A percentile compares a stretch with the other conserved stretches of the same genome.
phyloP scores from a whole-genome alignment of 2,797 vertebrate genomes.

The Manis pentadactyla region DNA sequence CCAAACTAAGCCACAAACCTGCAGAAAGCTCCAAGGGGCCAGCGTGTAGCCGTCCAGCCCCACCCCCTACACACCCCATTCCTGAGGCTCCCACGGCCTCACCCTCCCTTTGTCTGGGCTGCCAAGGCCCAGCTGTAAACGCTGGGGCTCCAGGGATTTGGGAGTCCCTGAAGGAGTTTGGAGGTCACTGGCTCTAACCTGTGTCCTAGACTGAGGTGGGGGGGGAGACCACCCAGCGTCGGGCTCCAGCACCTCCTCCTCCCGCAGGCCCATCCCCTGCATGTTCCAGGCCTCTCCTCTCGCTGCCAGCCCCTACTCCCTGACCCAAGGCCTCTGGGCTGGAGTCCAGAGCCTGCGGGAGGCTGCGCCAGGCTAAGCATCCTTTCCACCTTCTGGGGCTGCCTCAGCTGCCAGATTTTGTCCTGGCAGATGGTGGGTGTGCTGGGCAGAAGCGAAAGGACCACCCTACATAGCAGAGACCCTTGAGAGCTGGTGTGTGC shows the following conservation, averaged over 20 bases:
- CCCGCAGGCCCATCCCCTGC: background rate
- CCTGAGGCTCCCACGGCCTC: background rate
- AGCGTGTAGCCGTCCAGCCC: background rate
- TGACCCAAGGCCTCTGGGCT: constrained; percentile 56
- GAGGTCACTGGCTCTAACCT: background rate
- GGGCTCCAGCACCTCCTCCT: accelerated
- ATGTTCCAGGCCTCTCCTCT: constrained; percentile 22
- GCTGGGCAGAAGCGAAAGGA: background rate
- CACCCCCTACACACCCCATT: background rate
- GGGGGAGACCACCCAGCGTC: constrained; percentile 46
- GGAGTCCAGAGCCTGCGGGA: constrained; percentile 61
- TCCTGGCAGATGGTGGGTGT: background rate
- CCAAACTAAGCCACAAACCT: background rate
- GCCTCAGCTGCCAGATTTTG: background rate
- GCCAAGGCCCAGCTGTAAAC: background rate
- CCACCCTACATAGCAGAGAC: background rate
- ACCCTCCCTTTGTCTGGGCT: background rate
- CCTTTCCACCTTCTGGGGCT: background rate
- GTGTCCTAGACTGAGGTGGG: background rate
- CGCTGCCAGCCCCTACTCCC: constrained; percentile 25
- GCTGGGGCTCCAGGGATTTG: background rate
- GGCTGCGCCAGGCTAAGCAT: background rate
- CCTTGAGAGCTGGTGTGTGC: background rate
- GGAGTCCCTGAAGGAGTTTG: background rate
- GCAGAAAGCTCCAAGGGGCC: background rate